A percentile compares a stretch with the other conserved stretches of the same genome.
Evolutionary conservation across 2,888 invertebrate species (phyloP).

Genomic region (Sabatieria punctata): DNA sequence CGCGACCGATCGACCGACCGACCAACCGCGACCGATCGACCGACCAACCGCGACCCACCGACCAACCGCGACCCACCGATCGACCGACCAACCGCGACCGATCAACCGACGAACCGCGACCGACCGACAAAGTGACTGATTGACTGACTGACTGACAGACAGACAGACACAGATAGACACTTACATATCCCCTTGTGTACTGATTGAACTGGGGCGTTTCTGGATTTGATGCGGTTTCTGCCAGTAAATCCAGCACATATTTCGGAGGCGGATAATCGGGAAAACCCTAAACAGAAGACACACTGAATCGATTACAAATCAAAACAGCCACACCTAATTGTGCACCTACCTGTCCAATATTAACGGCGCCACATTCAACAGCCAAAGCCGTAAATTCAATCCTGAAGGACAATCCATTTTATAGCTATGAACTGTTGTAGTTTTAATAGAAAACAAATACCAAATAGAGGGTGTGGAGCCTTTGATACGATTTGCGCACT

Average conservation of each 20-base stretch:
- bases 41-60: no score
- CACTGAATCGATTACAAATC: neutral
- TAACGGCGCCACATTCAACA: constrained; percentile 25
- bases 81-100: no score
- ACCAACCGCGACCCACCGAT: no score
- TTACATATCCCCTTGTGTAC: constrained; percentile 17
- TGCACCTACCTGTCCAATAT: constrained; percentile 23
- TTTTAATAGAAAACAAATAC: constrained; percentile 9
- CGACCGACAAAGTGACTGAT: neutral
- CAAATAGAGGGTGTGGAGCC: constrained; percentile 15
- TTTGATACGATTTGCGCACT: constrained; percentile 6
- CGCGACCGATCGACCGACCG: no score
- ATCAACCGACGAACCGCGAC: neutral
- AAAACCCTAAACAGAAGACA: constrained; percentile 21
- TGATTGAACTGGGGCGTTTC: constrained; percentile 21
- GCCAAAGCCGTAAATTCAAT: constrained; percentile 28
- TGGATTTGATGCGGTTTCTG: constrained; percentile 17
- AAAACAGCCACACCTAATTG: neutral
- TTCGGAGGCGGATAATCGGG: constrained; percentile 26
- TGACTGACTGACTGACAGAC: neutral
- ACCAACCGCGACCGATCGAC: no score
- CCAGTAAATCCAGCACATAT: constrained; percentile 21
- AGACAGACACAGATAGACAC: neutral
- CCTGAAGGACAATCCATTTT: constrained; percentile 16
- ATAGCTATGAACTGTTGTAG: neutral